Percentiles rank a stretch among this genome's conserved stretches.
Conservation (phyloP, 2,113 vertebrate species). For the Nesoenas mayeri region DNA sequence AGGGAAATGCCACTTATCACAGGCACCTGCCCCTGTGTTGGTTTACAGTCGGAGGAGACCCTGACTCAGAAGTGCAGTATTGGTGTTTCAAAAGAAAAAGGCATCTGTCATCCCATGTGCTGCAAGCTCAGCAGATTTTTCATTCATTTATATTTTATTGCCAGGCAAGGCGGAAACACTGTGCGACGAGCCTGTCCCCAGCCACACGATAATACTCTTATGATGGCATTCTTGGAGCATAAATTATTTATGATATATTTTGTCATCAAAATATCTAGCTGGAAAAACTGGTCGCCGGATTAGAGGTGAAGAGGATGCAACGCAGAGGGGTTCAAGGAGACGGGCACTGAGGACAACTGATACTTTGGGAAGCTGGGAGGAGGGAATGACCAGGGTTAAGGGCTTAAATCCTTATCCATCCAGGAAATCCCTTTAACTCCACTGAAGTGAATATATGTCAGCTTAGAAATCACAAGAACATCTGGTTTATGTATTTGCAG, state of each 20-base stretch:
- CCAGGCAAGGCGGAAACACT: neutral
- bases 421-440: constrained; percentile 51
- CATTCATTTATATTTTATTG: neutral
- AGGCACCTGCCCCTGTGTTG: neutral
- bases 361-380: constrained; percentile 1
- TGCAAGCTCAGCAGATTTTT: neutral
- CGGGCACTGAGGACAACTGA: neutral
- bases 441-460: constrained; percentile 19
- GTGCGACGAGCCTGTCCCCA: neutral
- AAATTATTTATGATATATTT: neutral
- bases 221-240: neutral
- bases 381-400: constrained; percentile 8
- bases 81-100: neutral
- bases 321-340: neutral
- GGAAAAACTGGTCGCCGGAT: neutral
- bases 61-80: neutral
- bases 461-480: constrained; percentile 46
- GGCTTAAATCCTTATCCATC: constrained; percentile 27
- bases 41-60: neutral
- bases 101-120: neutral
- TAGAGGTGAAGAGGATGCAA: neutral
- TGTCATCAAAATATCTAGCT: neutral
- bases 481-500: constrained; percentile 47
- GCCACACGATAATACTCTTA: neutral
- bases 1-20: neutral